Evolutionary conservation across 2,113 vertebrate species (phyloP).

Genomic region (Labeo rohita): DNA sequence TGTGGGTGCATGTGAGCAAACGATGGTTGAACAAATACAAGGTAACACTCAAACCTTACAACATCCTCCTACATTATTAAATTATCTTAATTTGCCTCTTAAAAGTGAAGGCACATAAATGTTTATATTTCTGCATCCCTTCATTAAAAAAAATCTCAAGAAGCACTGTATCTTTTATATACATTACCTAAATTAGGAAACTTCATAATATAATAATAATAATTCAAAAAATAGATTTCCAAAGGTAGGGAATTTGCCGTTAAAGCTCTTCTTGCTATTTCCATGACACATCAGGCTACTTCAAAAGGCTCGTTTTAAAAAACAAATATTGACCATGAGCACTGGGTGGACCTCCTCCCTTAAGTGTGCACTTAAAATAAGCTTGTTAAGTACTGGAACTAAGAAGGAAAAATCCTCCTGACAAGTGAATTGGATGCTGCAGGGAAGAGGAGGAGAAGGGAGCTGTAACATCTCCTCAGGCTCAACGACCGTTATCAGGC

Average conservation of each 20-base stretch:
- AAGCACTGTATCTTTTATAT: neutral
- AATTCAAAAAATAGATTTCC: neutral
- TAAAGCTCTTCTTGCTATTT: neutral
- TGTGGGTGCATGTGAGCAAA: neutral
- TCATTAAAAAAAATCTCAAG: neutral
- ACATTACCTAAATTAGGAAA: neutral
- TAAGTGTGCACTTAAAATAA: slow-evolving; percentile 30
- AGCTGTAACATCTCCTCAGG: neutral
- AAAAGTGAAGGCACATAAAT: neutral
- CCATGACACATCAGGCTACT: neutral
- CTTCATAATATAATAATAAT: neutral
- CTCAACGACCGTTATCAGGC: neutral
- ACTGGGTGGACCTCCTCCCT: neutral
- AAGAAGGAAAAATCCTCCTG: slow-evolving; percentile 14
- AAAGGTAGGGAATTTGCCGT: neutral
- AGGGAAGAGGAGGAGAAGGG: neutral
- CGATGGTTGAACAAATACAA: neutral
- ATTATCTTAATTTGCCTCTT: neutral
- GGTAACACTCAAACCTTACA: neutral
- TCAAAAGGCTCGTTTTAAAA: slow-evolving; percentile 10
- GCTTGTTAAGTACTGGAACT: slow-evolving; percentile 7
- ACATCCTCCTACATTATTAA: neutral
- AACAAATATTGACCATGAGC: slow-evolving; percentile 32
- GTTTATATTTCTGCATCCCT: neutral
- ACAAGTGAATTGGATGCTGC: slow-evolving; percentile 17